These are phyloP conservation scores for Zaprionus obscuricornis DNA, from an alignment of 2,888 invertebrate genomes.

Conservation along the genomic window DNA sequence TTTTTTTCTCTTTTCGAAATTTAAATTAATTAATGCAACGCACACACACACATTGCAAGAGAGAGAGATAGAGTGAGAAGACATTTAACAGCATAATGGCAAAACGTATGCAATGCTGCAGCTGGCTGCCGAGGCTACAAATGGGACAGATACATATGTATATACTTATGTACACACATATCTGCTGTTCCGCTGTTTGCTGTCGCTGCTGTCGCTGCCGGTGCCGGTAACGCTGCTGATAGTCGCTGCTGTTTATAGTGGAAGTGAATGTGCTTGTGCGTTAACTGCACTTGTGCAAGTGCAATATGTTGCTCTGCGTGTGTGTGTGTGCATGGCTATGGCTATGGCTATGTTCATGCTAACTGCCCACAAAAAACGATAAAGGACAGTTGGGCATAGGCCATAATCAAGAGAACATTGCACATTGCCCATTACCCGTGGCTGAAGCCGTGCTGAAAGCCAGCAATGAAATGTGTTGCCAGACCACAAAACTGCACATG, in stretches of 20 bases:
- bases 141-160: constrained; percentile 67
- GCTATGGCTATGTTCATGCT: constrained; percentile 53
- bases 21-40: constrained; percentile 77
- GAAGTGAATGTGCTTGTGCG: no score
- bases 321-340: constrained; percentile 5
- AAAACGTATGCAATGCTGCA: constrained; percentile 48
- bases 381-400: constrained; percentile 76
- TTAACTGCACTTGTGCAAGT: constrained; percentile 28
- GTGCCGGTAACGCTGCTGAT: no score
- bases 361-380: constrained; percentile 71
- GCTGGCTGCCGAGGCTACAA: constrained; percentile 67
- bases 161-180: constrained; percentile 13
- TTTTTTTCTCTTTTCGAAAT: constrained; percentile 68
- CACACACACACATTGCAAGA: constrained; percentile 33
- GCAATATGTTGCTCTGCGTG: constrained; percentile 13
- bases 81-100: constrained; percentile 23
- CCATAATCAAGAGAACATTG: no score
- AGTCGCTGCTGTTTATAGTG: no score
- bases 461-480: constrained; percentile 65
- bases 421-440: no score
- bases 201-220: no score
- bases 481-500: constrained; percentile 81
- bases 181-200: constrained; percentile 42
- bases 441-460: no score
- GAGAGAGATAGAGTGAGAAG: constrained; percentile 3